phyloP scores from a whole-genome alignment of 2,888 invertebrate species.

The Molanna angustata region DNA sequence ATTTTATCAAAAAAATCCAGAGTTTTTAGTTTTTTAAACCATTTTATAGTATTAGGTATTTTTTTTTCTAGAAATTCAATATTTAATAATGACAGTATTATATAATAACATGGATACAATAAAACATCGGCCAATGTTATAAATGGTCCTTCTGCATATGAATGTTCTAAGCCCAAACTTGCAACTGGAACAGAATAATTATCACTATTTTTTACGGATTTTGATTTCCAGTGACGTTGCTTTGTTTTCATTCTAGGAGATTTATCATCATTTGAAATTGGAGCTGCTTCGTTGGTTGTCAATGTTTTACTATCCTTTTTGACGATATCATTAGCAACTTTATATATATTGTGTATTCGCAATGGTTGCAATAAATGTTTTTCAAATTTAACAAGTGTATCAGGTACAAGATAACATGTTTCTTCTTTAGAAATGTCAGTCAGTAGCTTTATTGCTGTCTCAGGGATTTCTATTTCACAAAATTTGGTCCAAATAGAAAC shows the following conservation, averaged over 20 bases:
- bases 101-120: slow-evolving; percentile 67
- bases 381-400: slow-evolving; percentile 75
- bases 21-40: slow-evolving; percentile 37
- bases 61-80: slow-evolving; percentile 38
- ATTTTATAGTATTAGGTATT: slow-evolving; percentile 37
- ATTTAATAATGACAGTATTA: slow-evolving; percentile 55
- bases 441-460: slow-evolving; percentile 45
- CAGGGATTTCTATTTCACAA: slow-evolving; percentile 80
- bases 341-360: slow-evolving; percentile 80
- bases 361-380: slow-evolving; percentile 81
- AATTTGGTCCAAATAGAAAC: slow-evolving; percentile 88
- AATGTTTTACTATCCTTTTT: slow-evolving; percentile 3
- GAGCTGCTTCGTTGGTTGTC: not conserved
- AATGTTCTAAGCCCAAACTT: slow-evolving; percentile 60
- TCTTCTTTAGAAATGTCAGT: slow-evolving; percentile 16
- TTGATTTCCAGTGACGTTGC: slow-evolving; percentile 53
- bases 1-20: slow-evolving; percentile 34
- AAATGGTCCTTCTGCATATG: slow-evolving; percentile 78
- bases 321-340: slow-evolving; percentile 59
- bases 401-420: slow-evolving; percentile 53
- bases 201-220: slow-evolving; percentile 37
- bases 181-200: slow-evolving; percentile 47
- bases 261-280: slow-evolving; percentile 35
- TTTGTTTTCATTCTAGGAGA: slow-evolving; percentile 40
- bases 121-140: slow-evolving; percentile 83